Conservation (phyloP, 2,797 vertebrate species). For the Semotilus atromaculatus region DNA sequence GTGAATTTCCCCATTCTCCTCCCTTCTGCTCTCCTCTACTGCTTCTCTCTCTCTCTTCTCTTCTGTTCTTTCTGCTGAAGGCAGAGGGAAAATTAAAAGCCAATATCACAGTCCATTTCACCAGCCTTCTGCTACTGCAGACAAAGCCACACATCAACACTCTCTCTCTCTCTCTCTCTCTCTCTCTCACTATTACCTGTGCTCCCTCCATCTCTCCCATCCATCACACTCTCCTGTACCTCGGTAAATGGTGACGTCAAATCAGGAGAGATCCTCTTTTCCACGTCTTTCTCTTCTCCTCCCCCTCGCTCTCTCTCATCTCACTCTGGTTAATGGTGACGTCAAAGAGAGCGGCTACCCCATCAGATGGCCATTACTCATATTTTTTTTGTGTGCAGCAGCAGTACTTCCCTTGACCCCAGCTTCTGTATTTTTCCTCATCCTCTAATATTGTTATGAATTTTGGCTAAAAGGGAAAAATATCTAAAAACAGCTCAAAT, state of each 20-base stretch:
- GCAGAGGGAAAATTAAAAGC: constrained; percentile 61
- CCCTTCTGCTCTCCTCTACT: not conserved
- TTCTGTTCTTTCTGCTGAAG: constrained; percentile 40
- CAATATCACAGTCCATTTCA: constrained; percentile 63
- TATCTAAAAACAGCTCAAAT: not conserved
- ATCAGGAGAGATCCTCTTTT: constrained; percentile 42
- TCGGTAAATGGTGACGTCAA: constrained; percentile 64
- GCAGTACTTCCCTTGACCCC: constrained; percentile 21
- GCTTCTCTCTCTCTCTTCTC: constrained; percentile 44
- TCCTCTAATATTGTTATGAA: not conserved
- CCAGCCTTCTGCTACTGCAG: constrained; percentile 55
- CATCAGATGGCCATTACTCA: constrained; percentile 41
- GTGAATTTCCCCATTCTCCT: constrained; percentile 31
- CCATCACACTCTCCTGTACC: constrained; percentile 50
- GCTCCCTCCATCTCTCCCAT: constrained; percentile 42
- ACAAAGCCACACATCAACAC: constrained; percentile 44
- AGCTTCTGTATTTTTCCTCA: not conserved
- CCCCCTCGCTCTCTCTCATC: constrained; percentile 8
- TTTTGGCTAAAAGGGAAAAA: not conserved
- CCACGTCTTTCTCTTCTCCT: not conserved
- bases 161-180: constrained; percentile 27
- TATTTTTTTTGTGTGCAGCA: not conserved
- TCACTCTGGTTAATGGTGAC: constrained; percentile 30
- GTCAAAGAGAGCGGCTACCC: constrained; percentile 26
- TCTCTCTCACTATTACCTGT: constrained; percentile 3